phyloP scores from a whole-genome alignment of 2,113 vertebrate species.

The Acanthochromis polyacanthus region DNA sequence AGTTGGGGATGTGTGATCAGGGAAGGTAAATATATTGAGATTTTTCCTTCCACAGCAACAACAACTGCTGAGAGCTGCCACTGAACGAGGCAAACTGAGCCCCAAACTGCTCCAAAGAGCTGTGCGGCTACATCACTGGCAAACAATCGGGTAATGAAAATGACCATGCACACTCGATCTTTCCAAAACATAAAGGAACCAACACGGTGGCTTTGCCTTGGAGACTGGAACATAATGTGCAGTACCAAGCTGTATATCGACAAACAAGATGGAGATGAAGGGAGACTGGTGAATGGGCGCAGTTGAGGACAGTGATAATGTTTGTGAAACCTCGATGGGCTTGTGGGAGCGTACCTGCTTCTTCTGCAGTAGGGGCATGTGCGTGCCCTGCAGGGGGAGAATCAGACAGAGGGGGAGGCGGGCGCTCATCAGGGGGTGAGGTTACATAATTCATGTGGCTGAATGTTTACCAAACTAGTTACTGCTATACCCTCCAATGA shows the following conservation, averaged over 20 bases:
- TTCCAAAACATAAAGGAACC: conserved; percentile 2
- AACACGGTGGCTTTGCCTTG: conserved; percentile 24
- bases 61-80: not conserved
- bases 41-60: not conserved
- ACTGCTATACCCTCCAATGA: too few relatives aligned
- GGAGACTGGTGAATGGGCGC: conserved; percentile 34
- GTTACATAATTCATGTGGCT: too few relatives aligned
- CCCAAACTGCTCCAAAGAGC: conserved; percentile 40
- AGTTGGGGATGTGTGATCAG: conserved; percentile 9
- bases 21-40: not conserved
- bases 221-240: conserved; percentile 18
- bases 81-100: conserved; percentile 9
- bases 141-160: conserved; percentile 28
- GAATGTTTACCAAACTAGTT: not conserved
- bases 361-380: conserved; percentile 86
- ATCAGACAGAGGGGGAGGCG: conserved; percentile 31
- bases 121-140: conserved; percentile 22
- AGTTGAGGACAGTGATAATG: conserved; percentile 17
- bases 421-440: not conserved
- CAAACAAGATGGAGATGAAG: conserved; percentile 55
- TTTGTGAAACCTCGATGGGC: conserved; percentile 6
- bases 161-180: conserved; percentile 48
- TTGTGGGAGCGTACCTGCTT: conserved; percentile 81
- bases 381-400: conserved; percentile 78
- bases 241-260: conserved; percentile 28